Percentiles rank a stretch among this genome's conserved stretches.
These are phyloP conservation scores for Sebastes iracundus DNA, from an alignment of 2,797 vertebrate species.

Conservation along the genomic window DNA sequence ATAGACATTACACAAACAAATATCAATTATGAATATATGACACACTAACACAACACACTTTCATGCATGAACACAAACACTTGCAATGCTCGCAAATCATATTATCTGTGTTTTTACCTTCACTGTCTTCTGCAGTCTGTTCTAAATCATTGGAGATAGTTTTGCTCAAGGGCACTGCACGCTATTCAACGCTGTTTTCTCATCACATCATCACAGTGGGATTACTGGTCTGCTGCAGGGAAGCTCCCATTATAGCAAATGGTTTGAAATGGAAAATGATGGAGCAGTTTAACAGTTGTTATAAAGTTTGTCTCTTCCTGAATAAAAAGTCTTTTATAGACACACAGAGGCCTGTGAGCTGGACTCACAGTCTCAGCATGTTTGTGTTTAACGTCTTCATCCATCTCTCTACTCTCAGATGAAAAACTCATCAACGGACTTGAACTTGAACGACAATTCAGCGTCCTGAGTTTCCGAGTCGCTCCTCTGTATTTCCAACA, in stretches of 20 bases:
- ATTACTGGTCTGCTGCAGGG: neutral
- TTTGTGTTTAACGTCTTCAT: neutral
- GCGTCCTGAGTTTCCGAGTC: neutral
- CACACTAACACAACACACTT: too few species aligned
- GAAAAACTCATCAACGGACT: constrained; percentile 10
- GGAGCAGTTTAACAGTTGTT: neutral
- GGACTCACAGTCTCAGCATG: neutral
- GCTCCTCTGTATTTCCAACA: neutral
- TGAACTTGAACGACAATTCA: neutral
- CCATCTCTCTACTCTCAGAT: neutral
- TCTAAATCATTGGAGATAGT: neutral
- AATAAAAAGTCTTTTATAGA: constrained; percentile 12
- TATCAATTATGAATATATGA: too few species aligned
- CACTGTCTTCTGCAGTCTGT: too few species aligned
- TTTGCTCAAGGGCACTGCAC: neutral
- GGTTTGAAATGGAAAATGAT: neutral
- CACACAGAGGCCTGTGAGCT: neutral
- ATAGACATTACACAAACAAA: too few species aligned
- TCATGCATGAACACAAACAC: too few species aligned
- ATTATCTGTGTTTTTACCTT: too few species aligned
- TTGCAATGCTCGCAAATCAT: too few species aligned
- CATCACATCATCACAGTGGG: neutral
- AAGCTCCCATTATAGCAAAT: neutral
- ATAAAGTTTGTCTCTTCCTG: constrained; percentile 18
- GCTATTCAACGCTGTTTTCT: neutral